Conservation (phyloP, 2,797 vertebrate genomes). For the Anableps anableps region DNA sequence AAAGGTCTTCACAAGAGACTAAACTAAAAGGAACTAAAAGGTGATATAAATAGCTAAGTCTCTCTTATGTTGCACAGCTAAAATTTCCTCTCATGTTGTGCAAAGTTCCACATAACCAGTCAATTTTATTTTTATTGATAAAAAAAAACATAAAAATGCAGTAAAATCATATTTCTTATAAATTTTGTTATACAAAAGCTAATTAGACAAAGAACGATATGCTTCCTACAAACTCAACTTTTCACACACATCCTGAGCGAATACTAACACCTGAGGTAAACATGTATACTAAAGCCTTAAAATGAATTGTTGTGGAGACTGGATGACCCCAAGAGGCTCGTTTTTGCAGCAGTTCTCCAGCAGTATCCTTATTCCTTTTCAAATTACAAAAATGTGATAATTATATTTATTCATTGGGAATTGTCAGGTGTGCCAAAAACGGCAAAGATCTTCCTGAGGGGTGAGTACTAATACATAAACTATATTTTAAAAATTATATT, state of each 20-base stretch:
- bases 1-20: not conserved
- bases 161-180: not conserved
- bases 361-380: not conserved
- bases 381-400: not conserved
- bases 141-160: not conserved
- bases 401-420: not conserved
- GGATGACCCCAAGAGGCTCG: not conserved
- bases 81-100: not conserved
- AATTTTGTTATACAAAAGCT: not conserved
- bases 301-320: not conserved
- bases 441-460: not conserved
- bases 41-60: not conserved
- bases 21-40: not conserved
- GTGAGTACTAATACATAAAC: not conserved
- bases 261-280: not conserved
- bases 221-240: not conserved
- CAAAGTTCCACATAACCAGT: not conserved
- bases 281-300: not conserved
- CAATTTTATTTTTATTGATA: not conserved
- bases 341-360: not conserved
- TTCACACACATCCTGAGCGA: not conserved
- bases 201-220: not conserved
- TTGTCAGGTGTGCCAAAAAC: not conserved
- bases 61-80: not conserved
- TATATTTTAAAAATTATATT: not conserved